These are phyloP conservation scores for Meloe dianella DNA, from an alignment of 2,888 invertebrate genomes.

Conservation along the genomic window DNA sequence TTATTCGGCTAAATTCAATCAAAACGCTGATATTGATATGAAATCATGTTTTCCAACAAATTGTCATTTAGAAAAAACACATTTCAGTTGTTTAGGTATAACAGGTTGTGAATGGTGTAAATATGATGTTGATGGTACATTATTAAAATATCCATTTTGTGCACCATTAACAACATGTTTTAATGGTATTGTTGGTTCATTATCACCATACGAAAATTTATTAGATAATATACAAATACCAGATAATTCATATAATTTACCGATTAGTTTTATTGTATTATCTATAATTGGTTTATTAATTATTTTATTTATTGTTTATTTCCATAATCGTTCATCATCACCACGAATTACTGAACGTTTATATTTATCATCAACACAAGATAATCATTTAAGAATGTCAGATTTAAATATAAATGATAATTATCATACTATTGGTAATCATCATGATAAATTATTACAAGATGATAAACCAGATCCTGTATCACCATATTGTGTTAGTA, in stretches of 20 bases:
- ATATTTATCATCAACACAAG: slow-evolving; percentile 63
- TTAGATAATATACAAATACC: slow-evolving; percentile 59
- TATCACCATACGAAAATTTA: slow-evolving; percentile 82
- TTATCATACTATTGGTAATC: slow-evolving; percentile 68
- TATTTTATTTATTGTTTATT: slow-evolving; percentile 70
- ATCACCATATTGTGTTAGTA: slow-evolving; percentile 87
- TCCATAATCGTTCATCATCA: slow-evolving; percentile 73
- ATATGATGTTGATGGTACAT: slow-evolving; percentile 75
- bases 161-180: slow-evolving; percentile 82
- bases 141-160: slow-evolving; percentile 77
- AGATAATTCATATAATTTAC: slow-evolving; percentile 67
- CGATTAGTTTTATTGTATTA: slow-evolving; percentile 81
- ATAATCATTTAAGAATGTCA: slow-evolving; percentile 71
- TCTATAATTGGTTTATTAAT: slow-evolving; percentile 71
- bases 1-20: slow-evolving; percentile 37
- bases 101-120: slow-evolving; percentile 94
- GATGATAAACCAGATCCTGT: slow-evolving; percentile 70
- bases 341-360: slow-evolving; percentile 57
- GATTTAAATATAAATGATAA: slow-evolving; percentile 75
- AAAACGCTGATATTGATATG: slow-evolving; percentile 40
- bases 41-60: slow-evolving; percentile 72
- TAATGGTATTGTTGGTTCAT: slow-evolving; percentile 82
- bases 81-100: slow-evolving; percentile 71
- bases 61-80: slow-evolving; percentile 70
- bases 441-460: slow-evolving; percentile 72